Evolutionary conservation across 2,888 invertebrate species (phyloP), one percentile per base, ranked within the genome.

Genomic region (Lithophane ornitopus): DNA sequence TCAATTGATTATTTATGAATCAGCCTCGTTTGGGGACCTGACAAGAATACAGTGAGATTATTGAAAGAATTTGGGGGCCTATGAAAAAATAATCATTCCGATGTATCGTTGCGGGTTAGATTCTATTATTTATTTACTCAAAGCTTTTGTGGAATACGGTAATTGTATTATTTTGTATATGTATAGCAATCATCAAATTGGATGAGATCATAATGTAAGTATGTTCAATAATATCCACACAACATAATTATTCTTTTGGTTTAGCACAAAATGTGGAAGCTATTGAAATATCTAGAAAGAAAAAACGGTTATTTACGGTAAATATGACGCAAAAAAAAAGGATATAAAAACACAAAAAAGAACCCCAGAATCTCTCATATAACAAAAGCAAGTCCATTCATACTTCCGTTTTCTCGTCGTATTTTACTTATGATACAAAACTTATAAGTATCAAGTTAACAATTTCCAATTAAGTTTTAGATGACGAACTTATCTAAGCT

Each of bases 1-100:
- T 78, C 85, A 82, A 90, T 90, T 89, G 89, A 89, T 90, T 91
- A 91, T 90, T 89, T 90, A 91, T 90, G 87, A 90, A 86, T 84
- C 76, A 76, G 65, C 73, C 79, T 78, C 76, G 68, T 84, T 58
- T 28, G 56, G 68, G 65, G 56, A 70, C 75, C 78, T 76, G 79
- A 80, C 79, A 76, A 75, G 80, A 87, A 85, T 87, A 82, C 76
- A 75, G 70, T 71, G 66, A 72, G 74, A 85, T 75, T 82, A 79
- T 76, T 72, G 52, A 49, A 58, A 75, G 62, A 66, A 76, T 74
- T 85, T n/a, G 26, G 73, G 56, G 61, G 76, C 67, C 69, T 69
- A 74, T 80, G 76, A 83, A 85, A 82, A 85, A 81, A 80, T 82
- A 82, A 85, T 82, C 78, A 66, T 81, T 74, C 16, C 70, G 28